phyloP scores from a whole-genome alignment of 2,113 vertebrate species.

The human region GRCh38 chrY:4933501-4934000 shows the following conservation, averaged over 20 bases:
- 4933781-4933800: background rate
- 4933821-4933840: too few relatives aligned
- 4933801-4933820: too few relatives aligned
- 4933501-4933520: background rate
- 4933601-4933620: background rate
- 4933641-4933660: background rate
- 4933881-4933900: too few relatives aligned
- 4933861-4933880: too few relatives aligned
- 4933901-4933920: too few relatives aligned
- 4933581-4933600: background rate
- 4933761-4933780: background rate
- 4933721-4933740: background rate
- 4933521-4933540: background rate
- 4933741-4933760: background rate
- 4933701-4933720: background rate
- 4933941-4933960: too few relatives aligned
- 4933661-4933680: background rate
- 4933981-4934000: too few relatives aligned
- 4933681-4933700: background rate
- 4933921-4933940: too few relatives aligned
- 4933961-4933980: too few relatives aligned
- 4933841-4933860: too few relatives aligned
- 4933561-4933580: background rate
- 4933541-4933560: background rate
- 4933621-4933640: background rate